Percentiles rank a stretch among this genome's conserved stretches.
These are phyloP conservation scores for Hapalemur alaotrensis DNA, from an alignment of 2,797 vertebrate genomes.

Conservation along the genomic window DNA sequence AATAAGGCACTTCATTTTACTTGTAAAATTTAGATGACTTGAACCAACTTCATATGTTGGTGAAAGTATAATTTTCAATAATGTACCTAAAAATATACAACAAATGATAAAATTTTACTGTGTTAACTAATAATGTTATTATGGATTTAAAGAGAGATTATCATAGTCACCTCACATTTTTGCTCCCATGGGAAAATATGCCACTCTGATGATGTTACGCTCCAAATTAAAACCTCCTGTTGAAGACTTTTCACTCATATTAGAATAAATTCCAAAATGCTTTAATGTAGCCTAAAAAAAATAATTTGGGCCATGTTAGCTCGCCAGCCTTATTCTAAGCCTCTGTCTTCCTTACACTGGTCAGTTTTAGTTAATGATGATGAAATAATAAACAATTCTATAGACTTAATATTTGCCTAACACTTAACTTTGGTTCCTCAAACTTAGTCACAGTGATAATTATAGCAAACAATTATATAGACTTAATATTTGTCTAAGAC, in stretches of 20 bases:
- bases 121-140: background rate
- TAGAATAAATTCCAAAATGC: background rate
- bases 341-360: background rate
- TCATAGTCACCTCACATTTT: background rate
- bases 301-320: background rate
- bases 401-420: background rate
- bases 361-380: background rate
- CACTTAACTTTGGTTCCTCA: background rate
- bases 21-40: constrained; percentile 8
- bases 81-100: background rate
- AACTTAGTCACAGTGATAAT: background rate
- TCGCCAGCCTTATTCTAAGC: background rate
- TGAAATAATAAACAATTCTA: background rate
- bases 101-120: background rate
- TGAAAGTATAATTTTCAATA: constrained; percentile 16
- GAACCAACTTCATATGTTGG: background rate
- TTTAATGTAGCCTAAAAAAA: background rate
- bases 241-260: background rate
- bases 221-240: background rate
- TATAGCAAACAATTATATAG: background rate
- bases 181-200: background rate
- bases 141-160: background rate
- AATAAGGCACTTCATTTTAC: constrained; percentile 4
- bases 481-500: background rate
- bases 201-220: background rate